Evolutionary conservation across 2,113 vertebrate species (phyloP), one percentile per base, ranked within the genome.

Genomic region (Cichladusa arquata): DNA sequence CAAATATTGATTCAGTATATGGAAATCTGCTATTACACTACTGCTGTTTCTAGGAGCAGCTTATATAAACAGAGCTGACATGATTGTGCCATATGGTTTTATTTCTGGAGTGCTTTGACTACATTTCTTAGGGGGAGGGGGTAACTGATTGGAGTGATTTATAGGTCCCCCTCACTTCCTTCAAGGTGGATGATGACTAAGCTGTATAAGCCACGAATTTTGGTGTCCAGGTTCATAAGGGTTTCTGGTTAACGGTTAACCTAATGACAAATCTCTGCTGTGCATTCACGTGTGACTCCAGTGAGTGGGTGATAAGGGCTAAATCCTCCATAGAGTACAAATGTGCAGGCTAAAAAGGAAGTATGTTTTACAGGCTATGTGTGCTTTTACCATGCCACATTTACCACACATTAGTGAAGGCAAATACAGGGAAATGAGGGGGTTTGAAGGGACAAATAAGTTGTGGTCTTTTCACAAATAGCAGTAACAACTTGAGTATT

Each of bases 1-100:
- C 99, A 99, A 99, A 99, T 99, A 99, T 99, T 99, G 98, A 99
- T 98, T 98, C 97, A 97, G 97, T 98, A 97, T 98, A 98, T 98
- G 98, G 97, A 98, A 98, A 98, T 98, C 98, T 98, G 98, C 97
- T 98, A 97, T 97, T 97, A 92, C 96, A 95, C 97, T 88, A 86
- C 92, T 91, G 95, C 93, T 98, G 98, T 99, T 98, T 97, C 97
- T 97, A 97, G 97, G 98, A 99, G 98, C 98, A 99, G 97, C 98
- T 98, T 99, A 97, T 98, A 97, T 98, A 98, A 99, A 99, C 98
- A 99, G 48, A 96, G 97, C 94, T 95, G 97, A 94, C 97, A 97
- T 95, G 97, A 96, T 92, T 82, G 88, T 95, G 92, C 98, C 96
- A 98, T 98, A 98, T 98, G 98, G 97, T 96, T 97, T 96, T 93